Evolutionary conservation across 1,140 invertebrate species (phyloP).

Genomic region (Hydropsyche tenuis): DNA sequence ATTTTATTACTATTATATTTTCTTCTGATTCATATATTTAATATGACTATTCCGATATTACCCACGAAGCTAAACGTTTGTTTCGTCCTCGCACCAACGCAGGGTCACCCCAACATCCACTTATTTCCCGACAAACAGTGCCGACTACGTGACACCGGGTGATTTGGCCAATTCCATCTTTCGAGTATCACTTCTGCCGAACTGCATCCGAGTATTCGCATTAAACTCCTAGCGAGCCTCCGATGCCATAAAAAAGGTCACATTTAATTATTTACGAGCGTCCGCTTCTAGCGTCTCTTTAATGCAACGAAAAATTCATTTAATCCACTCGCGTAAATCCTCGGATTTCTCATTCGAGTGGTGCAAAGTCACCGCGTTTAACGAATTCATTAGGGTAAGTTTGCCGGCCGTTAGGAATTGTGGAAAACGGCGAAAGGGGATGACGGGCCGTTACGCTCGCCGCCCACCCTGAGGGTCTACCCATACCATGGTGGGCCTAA

Average conservation of each 20-base stretch:
- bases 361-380: slow-evolving; percentile 25
- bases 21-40: too few species aligned
- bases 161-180: slow-evolving; percentile 43
- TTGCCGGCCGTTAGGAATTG: slow-evolving; percentile 22
- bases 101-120: slow-evolving; percentile 25
- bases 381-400: slow-evolving; percentile 42
- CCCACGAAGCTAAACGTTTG: too few species aligned
- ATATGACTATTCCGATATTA: too few species aligned
- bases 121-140: slow-evolving; percentile 30
- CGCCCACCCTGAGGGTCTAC: slow-evolving; percentile 1
- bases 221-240: too few species aligned
- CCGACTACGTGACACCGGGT: slow-evolving; percentile 35
- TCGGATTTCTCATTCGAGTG: background rate
- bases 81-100: background rate
- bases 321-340: too few species aligned
- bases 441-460: slow-evolving; percentile 4
- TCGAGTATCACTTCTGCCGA: slow-evolving; percentile 36
- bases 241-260: background rate
- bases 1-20: too few species aligned
- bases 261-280: background rate
- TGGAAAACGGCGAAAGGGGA: background rate
- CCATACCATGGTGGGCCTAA: slow-evolving; percentile 5
- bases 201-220: slow-evolving; percentile 23
- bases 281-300: too few species aligned
- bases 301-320: background rate